Base-by-base conservation (phyloP, 2,888 invertebrate species). In the Halocaridina rubra region DNA sequence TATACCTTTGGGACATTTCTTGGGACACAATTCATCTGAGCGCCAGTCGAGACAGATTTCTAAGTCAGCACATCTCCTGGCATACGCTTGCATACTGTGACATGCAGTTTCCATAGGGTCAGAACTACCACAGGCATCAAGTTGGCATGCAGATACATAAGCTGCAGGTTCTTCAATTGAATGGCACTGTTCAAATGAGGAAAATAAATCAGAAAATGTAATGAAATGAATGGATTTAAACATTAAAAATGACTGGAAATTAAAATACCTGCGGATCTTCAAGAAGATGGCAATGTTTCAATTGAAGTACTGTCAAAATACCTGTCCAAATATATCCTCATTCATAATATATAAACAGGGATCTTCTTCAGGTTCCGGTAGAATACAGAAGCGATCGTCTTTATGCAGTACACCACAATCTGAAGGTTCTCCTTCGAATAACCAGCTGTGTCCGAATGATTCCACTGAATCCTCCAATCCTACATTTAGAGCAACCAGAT, bases 11-110 rank as follows among this genome's bases (percentile, higher is more conserved):
- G 93, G 91, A 89, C 95, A 96, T 0, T 92, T 91, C 86, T 93
- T 93, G 0, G 95, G 94, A 89, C 96, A 96, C 0, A 94, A 90
- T 0, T 92, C 90, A 0, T 91, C 92, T 0, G 91, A 91, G 79
- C 95, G 92, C 96, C 96, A 96, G 89, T 94, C 92, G 0, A 95
- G 91, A 89, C 96, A 96, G n/a, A 96, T 92, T 10, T 94, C 95
- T 81, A 93, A 92, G 16, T 92, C 91, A 16, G 93, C 92, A 89
- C 96, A 96, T 88, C 94, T 94, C 82, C 93, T 92, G 0, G 95
- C 95, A 90, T 96, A 96, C 0, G 94, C 93, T 89, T 94, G 93
- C 19, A 96, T 91, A 0, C 93, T 92, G 22, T 92, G 91, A 89
- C 96, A 96, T 0, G 93, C 92, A 72, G 93, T 92, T 5, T 92